Evolutionary conservation across 64 coral and sea anemone species (phyloP), one percentile per base, ranked within the genome.

Genomic region (Porites australiensis): DNA sequence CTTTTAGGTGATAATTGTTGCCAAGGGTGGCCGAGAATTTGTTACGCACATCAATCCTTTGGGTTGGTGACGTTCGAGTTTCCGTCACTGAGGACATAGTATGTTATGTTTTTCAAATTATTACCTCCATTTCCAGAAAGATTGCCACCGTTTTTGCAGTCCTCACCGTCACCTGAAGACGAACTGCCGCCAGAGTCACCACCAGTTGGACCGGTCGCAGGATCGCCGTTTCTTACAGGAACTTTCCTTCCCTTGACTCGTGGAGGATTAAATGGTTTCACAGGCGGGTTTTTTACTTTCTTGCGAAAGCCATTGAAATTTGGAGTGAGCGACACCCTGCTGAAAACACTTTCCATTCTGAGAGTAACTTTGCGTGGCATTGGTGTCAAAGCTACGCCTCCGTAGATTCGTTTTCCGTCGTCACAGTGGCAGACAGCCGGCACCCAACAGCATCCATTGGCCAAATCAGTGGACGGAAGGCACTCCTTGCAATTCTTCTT

Each of bases 361-460:
- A 90, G 88, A 52, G 55, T 58, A 67, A 79, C 63, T 2, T 90
- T 90, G 9, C 43, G 8, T 3, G 58, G 14, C 50, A 64, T 69
- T 69, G 88, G 88, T 23, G 46, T 58, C 45, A 90, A 20, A 45
- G 77, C 37, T 8, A 90, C 88, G 12, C 88, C 88, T 21, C 88
- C 88, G 57, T 90, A 90, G 63, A 77, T 76, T 3, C 19, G 18
- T 64, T 65, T 90, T 37, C 62, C 75, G 9, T 79, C 58, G 64
- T 62, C 88, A 77, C 14, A 77, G 2, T 79, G 72, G 10, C 69
- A 61, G 2, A 90, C 88, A 65, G 75, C 75, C 50, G 73, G 75
- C 55, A 90, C 88, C 88, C 88, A 78, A 13, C 88, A 61, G 27
- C 86, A 88, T 19, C 22, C 86, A 58, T 15, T 75, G 64, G 49